phyloP scores from a whole-genome alignment of 2,888 invertebrate species.

The Dicyrtoma fusca region DNA sequence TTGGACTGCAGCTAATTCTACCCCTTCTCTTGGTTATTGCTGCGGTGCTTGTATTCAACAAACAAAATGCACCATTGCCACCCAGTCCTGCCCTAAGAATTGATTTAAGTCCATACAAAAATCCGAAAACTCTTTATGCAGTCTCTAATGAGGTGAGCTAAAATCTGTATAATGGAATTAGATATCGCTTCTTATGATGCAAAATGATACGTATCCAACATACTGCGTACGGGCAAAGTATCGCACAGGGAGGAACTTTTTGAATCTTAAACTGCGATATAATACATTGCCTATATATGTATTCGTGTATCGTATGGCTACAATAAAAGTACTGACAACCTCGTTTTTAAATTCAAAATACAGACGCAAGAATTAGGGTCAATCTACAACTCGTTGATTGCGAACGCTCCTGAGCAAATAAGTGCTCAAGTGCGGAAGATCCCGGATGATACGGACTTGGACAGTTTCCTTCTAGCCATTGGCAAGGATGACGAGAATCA shows the following conservation, averaged over 20 bases:
- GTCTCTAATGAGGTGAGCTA: conserved; percentile 42
- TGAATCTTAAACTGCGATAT: background rate
- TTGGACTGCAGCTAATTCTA: conserved; percentile 10
- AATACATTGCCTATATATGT: too few species aligned
- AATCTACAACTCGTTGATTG: too few species aligned
- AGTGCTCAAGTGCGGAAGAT: conserved; percentile 20
- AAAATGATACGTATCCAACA: too few species aligned
- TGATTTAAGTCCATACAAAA: conserved; percentile 44
- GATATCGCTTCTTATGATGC: too few species aligned
- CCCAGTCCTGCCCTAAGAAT: conserved; percentile 47
- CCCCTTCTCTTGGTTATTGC: conserved; percentile 44
- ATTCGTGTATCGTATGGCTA: background rate
- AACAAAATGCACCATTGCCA: conserved; percentile 38
- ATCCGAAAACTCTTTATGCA: conserved; percentile 47
- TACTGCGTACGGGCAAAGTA: too few species aligned
- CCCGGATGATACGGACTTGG: conserved; percentile 15
- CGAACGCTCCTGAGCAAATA: background rate
- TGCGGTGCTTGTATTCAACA: conserved; percentile 49
- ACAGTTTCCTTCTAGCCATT: conserved; percentile 29
- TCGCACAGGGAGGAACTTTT: too few species aligned
- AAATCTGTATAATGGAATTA: too few species aligned
- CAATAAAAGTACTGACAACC: background rate
- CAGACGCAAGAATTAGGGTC: background rate
- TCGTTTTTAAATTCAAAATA: background rate
- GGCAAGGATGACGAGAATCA: conserved; percentile 44